These are phyloP conservation scores for Microdon myrmicae DNA, from an alignment of 2,888 invertebrate species.

Conservation along the genomic window DNA sequence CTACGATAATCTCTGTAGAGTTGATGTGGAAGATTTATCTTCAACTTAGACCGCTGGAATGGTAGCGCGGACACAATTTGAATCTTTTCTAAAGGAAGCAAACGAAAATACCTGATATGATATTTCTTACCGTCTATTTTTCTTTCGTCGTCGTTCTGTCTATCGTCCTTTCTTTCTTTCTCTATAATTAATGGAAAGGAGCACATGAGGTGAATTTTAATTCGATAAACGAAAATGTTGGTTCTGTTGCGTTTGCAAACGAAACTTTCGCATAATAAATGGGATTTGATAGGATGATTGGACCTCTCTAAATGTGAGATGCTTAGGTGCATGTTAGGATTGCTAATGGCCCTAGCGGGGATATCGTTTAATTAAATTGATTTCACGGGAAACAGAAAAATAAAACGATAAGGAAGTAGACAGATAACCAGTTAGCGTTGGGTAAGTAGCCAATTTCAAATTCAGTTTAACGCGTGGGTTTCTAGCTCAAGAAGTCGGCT, in stretches of 20 bases:
- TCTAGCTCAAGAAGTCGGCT: constrained; percentile 13
- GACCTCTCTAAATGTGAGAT: constrained; percentile 27
- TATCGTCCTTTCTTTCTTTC: too few species aligned
- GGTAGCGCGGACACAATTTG: constrained; percentile 3
- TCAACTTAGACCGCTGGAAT: constrained; percentile 5
- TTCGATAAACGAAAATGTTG: constrained; percentile 17
- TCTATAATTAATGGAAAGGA: constrained; percentile 39
- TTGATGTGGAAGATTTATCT: constrained; percentile 45
- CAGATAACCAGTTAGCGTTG: constrained; percentile 10
- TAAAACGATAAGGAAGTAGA: too few species aligned
- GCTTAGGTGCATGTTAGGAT: constrained; percentile 35
- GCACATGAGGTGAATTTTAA: constrained; percentile 45
- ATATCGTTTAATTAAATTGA: constrained; percentile 45
- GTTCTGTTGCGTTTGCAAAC: constrained; percentile 5
- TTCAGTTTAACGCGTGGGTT: constrained; percentile 17
- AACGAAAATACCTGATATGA: constrained; percentile 8
- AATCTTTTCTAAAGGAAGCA: constrained; percentile 2
- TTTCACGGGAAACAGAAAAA: too few species aligned
- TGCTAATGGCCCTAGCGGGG: constrained; percentile 17
- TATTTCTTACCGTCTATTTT: constrained; percentile 1
- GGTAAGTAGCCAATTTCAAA: constrained; percentile 24
- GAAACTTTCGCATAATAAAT: constrained; percentile 39
- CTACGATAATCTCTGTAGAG: constrained; percentile 39
- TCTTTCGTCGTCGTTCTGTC: too few species aligned
- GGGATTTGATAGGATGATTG: constrained; percentile 33